These are phyloP conservation scores for Clunio marinus DNA, from an alignment of 2,888 invertebrate species.

Conservation along the genomic window DNA sequence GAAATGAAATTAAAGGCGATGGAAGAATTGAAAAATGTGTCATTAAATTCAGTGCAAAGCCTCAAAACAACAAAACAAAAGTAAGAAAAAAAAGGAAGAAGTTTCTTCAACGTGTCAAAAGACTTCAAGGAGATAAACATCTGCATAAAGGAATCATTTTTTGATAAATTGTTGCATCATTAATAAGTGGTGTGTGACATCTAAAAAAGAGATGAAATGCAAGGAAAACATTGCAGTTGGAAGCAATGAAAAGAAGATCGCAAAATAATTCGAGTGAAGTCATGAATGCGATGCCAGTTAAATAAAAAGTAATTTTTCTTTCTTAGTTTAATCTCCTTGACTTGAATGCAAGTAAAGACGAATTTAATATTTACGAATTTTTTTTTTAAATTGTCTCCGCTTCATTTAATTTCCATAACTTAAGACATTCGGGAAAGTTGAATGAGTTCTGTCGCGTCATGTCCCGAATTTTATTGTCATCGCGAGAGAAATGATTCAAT, in stretches of 20 bases:
- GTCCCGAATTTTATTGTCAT: constrained; percentile 21
- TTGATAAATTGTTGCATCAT: constrained; percentile 39
- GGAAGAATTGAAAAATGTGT: neutral
- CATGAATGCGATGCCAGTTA: constrained; percentile 23
- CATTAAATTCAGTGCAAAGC: constrained; percentile 35
- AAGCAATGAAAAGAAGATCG: constrained; percentile 12
- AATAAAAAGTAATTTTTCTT: constrained; percentile 32
- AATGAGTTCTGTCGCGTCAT: too few relatives aligned
- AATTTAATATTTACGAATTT: neutral
- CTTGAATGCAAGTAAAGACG: neutral
- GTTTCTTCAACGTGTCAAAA: constrained; percentile 28
- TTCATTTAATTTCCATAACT: neutral
- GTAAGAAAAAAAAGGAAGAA: neutral
- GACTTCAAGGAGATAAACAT: constrained; percentile 32
- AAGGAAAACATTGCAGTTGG: constrained; percentile 5
- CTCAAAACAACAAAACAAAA: constrained; percentile 13
- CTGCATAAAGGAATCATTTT: constrained; percentile 29
- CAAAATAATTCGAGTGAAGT: constrained; percentile 19
- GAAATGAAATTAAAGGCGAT: constrained; percentile 4
- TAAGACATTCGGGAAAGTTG: neutral
- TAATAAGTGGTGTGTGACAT: constrained; percentile 35
- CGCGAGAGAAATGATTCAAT: constrained; percentile 17
- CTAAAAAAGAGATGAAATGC: neutral
- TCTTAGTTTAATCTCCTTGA: constrained; percentile 31
- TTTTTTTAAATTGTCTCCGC: constrained; percentile 13